Percentiles rank a stretch among this genome's conserved stretches.
Conservation (phyloP, 2,888 invertebrate genomes). For the Aromia moschata region DNA sequence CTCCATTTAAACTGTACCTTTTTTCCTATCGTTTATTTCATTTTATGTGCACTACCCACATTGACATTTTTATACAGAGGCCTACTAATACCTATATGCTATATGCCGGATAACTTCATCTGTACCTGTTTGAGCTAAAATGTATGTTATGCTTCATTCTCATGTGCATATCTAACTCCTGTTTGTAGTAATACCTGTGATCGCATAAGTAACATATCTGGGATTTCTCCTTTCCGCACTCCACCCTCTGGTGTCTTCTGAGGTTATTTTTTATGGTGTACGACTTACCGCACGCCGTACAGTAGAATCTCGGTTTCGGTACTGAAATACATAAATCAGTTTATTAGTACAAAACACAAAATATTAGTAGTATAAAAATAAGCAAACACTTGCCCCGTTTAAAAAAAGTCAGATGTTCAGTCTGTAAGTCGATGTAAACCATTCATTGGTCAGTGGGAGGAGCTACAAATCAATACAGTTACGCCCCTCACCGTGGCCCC, state of each 20-base stretch:
- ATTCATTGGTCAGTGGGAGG: too few species aligned
- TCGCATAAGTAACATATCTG: constrained; percentile 48
- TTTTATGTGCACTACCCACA: background rate
- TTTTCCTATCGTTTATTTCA: too few species aligned
- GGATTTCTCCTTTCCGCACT: constrained; percentile 37
- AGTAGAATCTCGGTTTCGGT: constrained; percentile 19
- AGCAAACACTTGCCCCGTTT: too few species aligned
- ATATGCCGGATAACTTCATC: constrained; percentile 1
- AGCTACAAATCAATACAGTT: too few species aligned
- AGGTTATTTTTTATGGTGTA: constrained; percentile 26
- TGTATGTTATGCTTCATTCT: constrained; percentile 32
- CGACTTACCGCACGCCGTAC: constrained; percentile 20
- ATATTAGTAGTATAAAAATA: too few species aligned
- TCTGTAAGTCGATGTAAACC: too few species aligned
- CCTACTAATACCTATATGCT: too few species aligned
- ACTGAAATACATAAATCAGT: constrained; percentile 1
- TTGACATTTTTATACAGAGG: constrained; percentile 9
- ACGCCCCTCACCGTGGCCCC: too few species aligned
- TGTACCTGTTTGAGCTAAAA: constrained; percentile 7
- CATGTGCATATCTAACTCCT: constrained; percentile 64
- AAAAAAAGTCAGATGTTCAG: too few species aligned
- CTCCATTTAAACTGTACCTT: too few species aligned
- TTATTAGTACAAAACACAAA: constrained; percentile 8
- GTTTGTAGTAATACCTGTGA: constrained; percentile 66
- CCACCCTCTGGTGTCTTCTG: constrained; percentile 56